Evolutionary conservation across 1,140 invertebrate genomes (phyloP), one percentile per base, ranked within the genome.

Genomic region (Drosophila sucinea): DNA sequence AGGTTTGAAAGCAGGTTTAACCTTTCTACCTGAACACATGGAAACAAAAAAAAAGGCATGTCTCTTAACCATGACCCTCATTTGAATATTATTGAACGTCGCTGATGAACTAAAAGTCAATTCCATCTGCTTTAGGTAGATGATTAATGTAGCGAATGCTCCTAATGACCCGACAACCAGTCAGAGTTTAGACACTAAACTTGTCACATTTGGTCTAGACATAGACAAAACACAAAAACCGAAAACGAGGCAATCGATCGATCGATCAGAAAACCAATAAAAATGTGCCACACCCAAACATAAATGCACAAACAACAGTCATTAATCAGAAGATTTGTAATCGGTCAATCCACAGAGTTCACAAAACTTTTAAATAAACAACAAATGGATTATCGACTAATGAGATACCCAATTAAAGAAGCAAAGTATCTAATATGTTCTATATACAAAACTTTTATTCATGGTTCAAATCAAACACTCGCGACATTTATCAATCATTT

Each of bases 181-280:
- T 58, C n/a, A 7, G 8, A 17, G 56, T n/a, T 58, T 58, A 35
- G 33, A 38, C 56, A 58, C 56, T 58, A 58, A 57, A 58, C 56
- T 58, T 58, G 56, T 58, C 56, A 58, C 56, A 58, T 58, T 58
- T 35, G 32, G 32, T 58, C 56, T 38, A 58, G 56, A 58, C 55
- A 55, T 23, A 55, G 23, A 51, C 44, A 8, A 51, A 23, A 41
- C 11, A 47, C 5, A 23, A 23, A 8, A 47, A 6, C 5, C 3
- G 10, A 1, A 23, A 47, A 23, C 44, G 8, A 33, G 17, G 10
- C 55, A 33, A 58, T 58, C 23, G 44, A 51, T 51, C 44, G 56
- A 58, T 58, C 56, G 56, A 58, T 58, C 56, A 58, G 32, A 38
- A 33, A 58, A 27, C 32, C 44, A 51, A 51, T 51, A 51, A 51